A percentile compares a stretch with the other conserved stretches of the same genome.
Conservation (phyloP, 2,797 vertebrate genomes). For the Mus spretus region DNA sequence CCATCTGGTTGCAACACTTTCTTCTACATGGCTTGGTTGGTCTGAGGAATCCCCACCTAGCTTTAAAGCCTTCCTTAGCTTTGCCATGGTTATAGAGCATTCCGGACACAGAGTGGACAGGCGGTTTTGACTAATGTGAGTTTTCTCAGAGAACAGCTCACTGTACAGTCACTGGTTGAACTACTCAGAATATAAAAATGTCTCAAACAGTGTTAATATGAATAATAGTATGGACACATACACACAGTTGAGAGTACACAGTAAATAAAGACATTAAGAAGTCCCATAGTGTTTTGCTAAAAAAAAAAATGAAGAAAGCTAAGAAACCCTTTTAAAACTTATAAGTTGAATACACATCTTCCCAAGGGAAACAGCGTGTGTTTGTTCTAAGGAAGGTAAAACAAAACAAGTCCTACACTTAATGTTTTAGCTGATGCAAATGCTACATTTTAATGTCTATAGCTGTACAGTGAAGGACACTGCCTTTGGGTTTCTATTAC, state of each 20-base stretch:
- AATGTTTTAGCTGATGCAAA: neutral
- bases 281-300: neutral
- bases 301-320: slow-evolving; percentile 22
- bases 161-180: neutral
- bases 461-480: neutral
- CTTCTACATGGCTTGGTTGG: neutral
- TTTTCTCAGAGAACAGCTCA: neutral
- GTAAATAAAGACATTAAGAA: slow-evolving; percentile 15
- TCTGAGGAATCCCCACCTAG: neutral
- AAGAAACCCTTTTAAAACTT: neutral
- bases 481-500: too few species aligned
- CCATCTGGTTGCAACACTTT: neutral
- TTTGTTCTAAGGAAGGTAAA: neutral
- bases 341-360: slow-evolving; percentile 15
- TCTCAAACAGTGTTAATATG: neutral
- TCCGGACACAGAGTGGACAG: neutral
- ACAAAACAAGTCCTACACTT: slow-evolving; percentile 17
- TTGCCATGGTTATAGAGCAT: neutral
- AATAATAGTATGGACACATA: neutral
- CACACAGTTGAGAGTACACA: neutral
- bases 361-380: neutral
- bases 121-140: neutral
- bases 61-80: neutral
- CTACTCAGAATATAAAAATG: neutral
- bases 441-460: slow-evolving; percentile 47